Percentiles rank a stretch among this genome's conserved stretches.
Conservation (phyloP, 1,140 invertebrate genomes). For the Trachymyrmex cornetzi region DNA sequence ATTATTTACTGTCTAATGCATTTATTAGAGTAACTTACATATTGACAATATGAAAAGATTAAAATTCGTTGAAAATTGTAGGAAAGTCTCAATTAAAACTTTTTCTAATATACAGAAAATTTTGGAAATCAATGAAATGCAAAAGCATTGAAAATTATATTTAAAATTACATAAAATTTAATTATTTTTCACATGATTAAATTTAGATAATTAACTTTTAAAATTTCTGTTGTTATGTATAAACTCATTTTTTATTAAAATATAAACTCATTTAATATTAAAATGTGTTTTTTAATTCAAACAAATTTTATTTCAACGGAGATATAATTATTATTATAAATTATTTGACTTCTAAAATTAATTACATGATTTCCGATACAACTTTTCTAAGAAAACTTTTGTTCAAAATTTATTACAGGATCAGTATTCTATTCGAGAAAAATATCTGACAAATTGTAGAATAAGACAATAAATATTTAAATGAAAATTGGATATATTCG, state of each 20-base stretch:
- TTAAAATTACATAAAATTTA: slow-evolving; percentile 15
- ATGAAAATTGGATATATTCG: background rate
- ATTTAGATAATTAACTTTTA: background rate
- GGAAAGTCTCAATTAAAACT: background rate
- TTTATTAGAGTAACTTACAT: background rate
- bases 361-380: background rate
- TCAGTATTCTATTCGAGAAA: background rate
- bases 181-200: background rate
- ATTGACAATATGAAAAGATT: background rate
- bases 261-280: background rate
- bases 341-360: slow-evolving; percentile 12
- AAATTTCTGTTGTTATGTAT: background rate
- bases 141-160: background rate
- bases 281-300: background rate
- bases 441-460: background rate
- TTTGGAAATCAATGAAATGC: background rate
- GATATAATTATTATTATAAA: background rate
- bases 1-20: background rate
- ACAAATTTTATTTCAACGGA: background rate
- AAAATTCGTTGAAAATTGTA: background rate
- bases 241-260: no score
- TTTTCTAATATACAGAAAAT: background rate
- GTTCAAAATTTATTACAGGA: background rate
- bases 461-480: background rate
- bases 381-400: background rate